Base-by-base conservation (phyloP, 2,113 vertebrate species). In the Chascanopsetta lugubris region DNA sequence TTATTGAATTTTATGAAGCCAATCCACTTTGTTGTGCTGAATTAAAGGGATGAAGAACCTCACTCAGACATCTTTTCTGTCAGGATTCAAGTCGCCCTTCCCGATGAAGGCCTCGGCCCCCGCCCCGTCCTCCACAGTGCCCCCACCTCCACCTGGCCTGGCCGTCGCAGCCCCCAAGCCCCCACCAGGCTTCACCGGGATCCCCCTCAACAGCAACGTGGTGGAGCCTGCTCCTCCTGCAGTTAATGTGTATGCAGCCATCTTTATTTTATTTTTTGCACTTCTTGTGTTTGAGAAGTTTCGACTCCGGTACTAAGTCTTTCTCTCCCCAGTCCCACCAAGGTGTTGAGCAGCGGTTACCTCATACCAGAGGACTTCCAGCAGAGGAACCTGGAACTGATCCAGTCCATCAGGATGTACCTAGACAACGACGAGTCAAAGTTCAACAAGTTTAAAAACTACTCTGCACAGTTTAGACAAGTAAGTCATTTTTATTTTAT, bases 391-490 rank as follows among this genome's bases (percentile, higher is more conserved):
- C 89, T 96, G 63, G 93, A 95, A 78, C 93, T 99, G 7, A 99
- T 97, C 75, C 93, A 95, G 64, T 97, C 95, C 36, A 98, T 99
- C 75, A 96, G 91, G 70, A 94, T 92, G 60, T 94, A 94, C 38
- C 93, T 99, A 15, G 90, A 94, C 51, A 93, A 96, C 0, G 95
- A 99, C 0, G 95, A 98, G 87, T 93, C 94, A 42, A 92, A 93
- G 82, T 99, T 99, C 88, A 96, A 94, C 82, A 87, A 95, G 79
- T 99, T 99, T 63, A 98, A 96, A 86, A 97, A 92, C 42, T 94
- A 94, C 59, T 99, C 97, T 9, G 94, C 96, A 42, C 95, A 99
- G 71, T 99, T 99, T 90, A 91, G 97, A 91, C 96, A 98, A 96
- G 97, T 99, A 88, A 27, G 13, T 8, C 24, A n/a, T 8, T 1